phyloP scores from a whole-genome alignment of 2,113 vertebrate genomes.

The Kryptolebias marmoratus region DNA sequence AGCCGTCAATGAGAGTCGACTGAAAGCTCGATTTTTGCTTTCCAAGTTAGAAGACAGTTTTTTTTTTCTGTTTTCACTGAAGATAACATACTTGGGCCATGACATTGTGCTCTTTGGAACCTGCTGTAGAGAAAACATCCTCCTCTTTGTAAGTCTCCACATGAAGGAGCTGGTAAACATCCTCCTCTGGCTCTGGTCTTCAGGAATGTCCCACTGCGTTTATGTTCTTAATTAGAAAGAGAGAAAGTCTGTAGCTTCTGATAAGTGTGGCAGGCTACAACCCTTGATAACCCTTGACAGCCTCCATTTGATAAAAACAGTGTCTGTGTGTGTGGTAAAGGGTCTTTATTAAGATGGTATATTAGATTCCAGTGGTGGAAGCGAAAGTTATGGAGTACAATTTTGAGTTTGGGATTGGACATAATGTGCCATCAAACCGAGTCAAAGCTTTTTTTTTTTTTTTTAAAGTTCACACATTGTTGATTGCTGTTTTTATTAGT shows the following conservation, averaged over 20 bases:
- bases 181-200: conserved; percentile 44
- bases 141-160: conserved; percentile 42
- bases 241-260: background rate
- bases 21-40: no score
- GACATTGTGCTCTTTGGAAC: conserved; percentile 1
- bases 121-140: conserved; percentile 53
- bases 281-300: conserved; percentile 19
- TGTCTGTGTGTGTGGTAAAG: background rate
- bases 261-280: background rate
- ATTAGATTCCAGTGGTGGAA: background rate
- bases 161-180: conserved; percentile 45
- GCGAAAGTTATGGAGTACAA: background rate
- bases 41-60: no score
- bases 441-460: no score
- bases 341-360: no score
- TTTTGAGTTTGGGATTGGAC: background rate
- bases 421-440: background rate
- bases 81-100: no score
- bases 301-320: conserved; percentile 3
- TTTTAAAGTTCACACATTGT: no score
- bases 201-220: conserved; percentile 51
- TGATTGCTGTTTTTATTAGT: no score
- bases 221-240: conserved; percentile 1
- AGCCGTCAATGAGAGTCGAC: no score
- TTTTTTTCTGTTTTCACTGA: no score